Evolutionary conservation across 2,888 invertebrate genomes (phyloP).

Genomic region (Erebia ligea): DNA sequence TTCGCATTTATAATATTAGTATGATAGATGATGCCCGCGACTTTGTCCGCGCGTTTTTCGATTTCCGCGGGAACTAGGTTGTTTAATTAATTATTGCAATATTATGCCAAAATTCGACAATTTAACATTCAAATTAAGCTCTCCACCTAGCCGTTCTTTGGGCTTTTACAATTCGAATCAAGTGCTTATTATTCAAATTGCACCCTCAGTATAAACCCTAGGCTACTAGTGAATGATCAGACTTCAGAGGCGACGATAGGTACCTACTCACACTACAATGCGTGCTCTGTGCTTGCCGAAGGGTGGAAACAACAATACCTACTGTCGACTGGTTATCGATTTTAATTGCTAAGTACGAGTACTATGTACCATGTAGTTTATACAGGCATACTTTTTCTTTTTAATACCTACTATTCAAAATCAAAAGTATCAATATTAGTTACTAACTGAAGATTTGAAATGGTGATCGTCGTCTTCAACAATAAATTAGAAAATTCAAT

Average conservation of each 20-base stretch:
- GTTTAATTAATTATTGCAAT: no score
- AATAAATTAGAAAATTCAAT: no score
- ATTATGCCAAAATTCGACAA: background rate
- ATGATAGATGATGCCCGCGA: no score
- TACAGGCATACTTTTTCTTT: no score
- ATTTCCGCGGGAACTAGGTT: no score
- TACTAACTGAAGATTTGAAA: no score
- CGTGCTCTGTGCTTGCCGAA: background rate
- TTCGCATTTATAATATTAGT: no score
- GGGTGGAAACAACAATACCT: constrained; percentile 10
- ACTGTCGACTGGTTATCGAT: constrained; percentile 11
- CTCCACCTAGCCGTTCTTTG: background rate
- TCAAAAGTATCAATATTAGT: no score
- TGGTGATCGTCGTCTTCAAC: no score
- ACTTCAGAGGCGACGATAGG: background rate
- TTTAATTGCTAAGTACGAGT: background rate
- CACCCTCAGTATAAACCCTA: background rate
- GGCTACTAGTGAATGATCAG: background rate
- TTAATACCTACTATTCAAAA: no score
- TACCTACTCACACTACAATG: background rate
- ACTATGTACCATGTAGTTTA: no score
- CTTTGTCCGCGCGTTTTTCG: no score
- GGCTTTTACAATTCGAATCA: background rate
- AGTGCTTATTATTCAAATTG: constrained; percentile 8
- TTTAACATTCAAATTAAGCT: background rate